Base-by-base conservation (phyloP, 1,140 invertebrate species). In the Hycleus phaleratus region DNA sequence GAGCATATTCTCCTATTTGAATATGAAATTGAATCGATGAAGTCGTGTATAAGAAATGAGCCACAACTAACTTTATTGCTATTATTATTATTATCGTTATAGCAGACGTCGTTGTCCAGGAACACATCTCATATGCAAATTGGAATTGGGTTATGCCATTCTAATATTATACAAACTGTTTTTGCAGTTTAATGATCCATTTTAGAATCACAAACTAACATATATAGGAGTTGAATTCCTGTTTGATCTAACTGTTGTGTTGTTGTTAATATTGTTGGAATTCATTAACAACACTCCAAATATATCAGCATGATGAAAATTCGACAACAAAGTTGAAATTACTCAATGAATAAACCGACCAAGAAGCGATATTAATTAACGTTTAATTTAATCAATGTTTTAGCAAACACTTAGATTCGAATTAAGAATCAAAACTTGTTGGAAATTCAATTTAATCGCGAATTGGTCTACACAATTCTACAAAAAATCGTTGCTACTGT, bases 61-160 rank as follows among this genome's bases (percentile, higher is more conserved):
- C 49, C 49, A 44, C 25, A 44, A 43, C 24, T 50, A 40, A 40
- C 49, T 43, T 52, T 40, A 52, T 42, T 43, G 25, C 18, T 38
- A 43, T 43, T 32, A 7, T 7, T 4, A 32, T 32, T 7, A 32
- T 32, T 32, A 32, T 32, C 1, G 7, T 32, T 32, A 32, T 32
- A 32, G 7, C 7, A 32, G 32, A 5, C 4, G 3, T 32, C 32
- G 32, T 32, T 32, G 49, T 39, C 38, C 49, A 52, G 49, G 45
- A 11, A 12, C 50, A 44, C 51, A 45, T 53, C 51, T 38, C 43
- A 45, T 53, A 53, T 53, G 51, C 26, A 53, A 53, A 53, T 53
- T 46, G 42, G 43, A 53, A 42, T 43, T 42, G 4, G 32, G 51
- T 45, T 52, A n/a, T 44, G 43, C 42, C 42, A 53, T 53, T 46